Evolutionary conservation across 2,888 invertebrate genomes (phyloP).

Genomic region (Eupithecia inturbata): DNA sequence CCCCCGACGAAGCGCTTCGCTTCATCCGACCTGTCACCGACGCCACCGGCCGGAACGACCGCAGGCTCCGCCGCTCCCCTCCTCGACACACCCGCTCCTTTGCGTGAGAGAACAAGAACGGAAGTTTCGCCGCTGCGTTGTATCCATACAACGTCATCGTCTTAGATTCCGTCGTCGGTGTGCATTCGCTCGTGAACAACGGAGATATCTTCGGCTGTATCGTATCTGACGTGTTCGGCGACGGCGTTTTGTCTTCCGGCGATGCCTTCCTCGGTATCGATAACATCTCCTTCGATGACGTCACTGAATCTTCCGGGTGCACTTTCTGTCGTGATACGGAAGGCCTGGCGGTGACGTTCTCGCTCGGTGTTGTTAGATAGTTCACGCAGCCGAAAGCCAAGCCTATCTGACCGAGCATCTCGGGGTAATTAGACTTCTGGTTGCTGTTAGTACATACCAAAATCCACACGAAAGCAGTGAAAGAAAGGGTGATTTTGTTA

Average conservation of each 20-base stretch:
- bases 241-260: slow-evolving; percentile 72
- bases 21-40: slow-evolving; percentile 77
- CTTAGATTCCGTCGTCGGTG: slow-evolving; percentile 71
- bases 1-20: slow-evolving; percentile 81
- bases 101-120: slow-evolving; percentile 79
- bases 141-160: slow-evolving; percentile 81
- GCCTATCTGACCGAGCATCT: slow-evolving; percentile 82
- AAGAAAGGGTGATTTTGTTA: slow-evolving; percentile 57
- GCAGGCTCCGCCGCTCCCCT: slow-evolving; percentile 62
- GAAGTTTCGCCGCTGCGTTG: slow-evolving; percentile 79
- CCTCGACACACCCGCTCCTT: slow-evolving; percentile 54
- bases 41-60: slow-evolving; percentile 59
- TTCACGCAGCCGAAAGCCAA: slow-evolving; percentile 82
- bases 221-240: slow-evolving; percentile 61
- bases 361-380: slow-evolving; percentile 73
- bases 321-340: slow-evolving; percentile 71
- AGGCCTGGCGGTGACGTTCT: slow-evolving; percentile 52
- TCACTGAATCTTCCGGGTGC: slow-evolving; percentile 73
- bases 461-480: slow-evolving; percentile 65
- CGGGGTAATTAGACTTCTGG: slow-evolving; percentile 81
- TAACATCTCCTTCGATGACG: slow-evolving; percentile 66
- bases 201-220: slow-evolving; percentile 81
- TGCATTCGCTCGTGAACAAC: slow-evolving; percentile 67
- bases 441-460: slow-evolving; percentile 68
- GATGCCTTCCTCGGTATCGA: slow-evolving; percentile 66